A percentile compares a stretch with the other conserved stretches of the same genome.
These are phyloP conservation scores for Drosophila seclusa DNA, from an alignment of 2,888 invertebrate genomes.

Conservation along the genomic window DNA sequence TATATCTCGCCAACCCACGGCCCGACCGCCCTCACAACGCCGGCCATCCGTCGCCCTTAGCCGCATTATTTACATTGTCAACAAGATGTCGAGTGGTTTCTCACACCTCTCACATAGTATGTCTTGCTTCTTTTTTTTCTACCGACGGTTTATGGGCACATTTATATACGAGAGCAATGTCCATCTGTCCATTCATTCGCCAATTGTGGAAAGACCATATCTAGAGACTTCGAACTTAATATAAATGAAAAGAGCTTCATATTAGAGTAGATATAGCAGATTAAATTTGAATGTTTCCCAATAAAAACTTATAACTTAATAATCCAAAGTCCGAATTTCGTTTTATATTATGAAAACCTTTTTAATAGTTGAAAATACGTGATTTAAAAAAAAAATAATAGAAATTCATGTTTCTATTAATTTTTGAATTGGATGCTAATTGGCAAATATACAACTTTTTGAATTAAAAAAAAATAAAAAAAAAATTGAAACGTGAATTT, in stretches of 20 bases:
- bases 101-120: slow-evolving; percentile 44
- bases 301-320: too few species aligned
- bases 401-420: too few species aligned
- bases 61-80: slow-evolving; percentile 75
- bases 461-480: neutral
- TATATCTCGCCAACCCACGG: neutral
- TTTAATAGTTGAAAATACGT: too few species aligned
- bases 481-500: neutral
- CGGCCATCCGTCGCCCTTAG: slow-evolving; percentile 14
- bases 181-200: neutral
- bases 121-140: slow-evolving; percentile 10
- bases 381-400: too few species aligned
- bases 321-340: too few species aligned
- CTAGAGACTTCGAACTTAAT: neutral
- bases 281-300: too few species aligned
- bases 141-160: neutral
- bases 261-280: too few species aligned
- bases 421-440: too few species aligned
- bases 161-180: neutral
- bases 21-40: neutral
- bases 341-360: too few species aligned
- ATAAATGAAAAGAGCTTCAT: too few species aligned
- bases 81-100: slow-evolving; percentile 71
- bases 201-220: neutral
- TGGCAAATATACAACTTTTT: neutral